Evolutionary conservation across 2,888 invertebrate genomes (phyloP), one percentile per base, ranked within the genome.

Genomic region (Choreutis nemorana): DNA sequence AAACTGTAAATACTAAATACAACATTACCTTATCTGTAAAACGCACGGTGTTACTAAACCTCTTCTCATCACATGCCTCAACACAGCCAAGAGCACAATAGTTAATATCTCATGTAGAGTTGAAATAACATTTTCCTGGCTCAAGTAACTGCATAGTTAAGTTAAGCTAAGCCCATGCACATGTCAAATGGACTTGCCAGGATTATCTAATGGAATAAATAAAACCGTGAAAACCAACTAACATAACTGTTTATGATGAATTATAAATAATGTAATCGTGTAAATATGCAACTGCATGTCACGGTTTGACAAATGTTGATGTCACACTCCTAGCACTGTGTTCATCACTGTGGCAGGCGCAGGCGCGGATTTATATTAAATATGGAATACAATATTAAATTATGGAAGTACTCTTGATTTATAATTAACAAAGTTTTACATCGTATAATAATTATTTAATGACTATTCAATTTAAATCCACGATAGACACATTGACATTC

Each of bases 281-380:
- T 77, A 77, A 62, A 77, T 78, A 77, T 52, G 70, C 73, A 73
- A 71, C 55, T 77, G 75, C 77, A 75, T 78, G 79, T 68, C 77
- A 79, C 78, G 67, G 73, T 75, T 78, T 75, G 75, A 73, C 77
- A 70, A 64, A 59, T 70, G 75, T 75, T 68, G 70, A 75, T 70
- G 72, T 73, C 75, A 73, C 78, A 62, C 60, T 72, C 75, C 65
- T 59, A 70, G 80, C 80, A 80, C 80, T 65, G 79, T 79, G 79
- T 79, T 78, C 63, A 68, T 62, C 78, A 77, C 77, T 45, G 39
- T 54, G 64, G 67, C 65, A 66, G 67, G 72, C 70, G 72, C 71
- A 61, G 64, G 61, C 72, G 70, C 63, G 58, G 54, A 53, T 46
- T 49, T 13, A 29, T 14, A 9, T 24, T 8, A 24, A 24, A 14